Base-by-base conservation (phyloP, 2,113 vertebrate genomes). In the Helogale parvula region DNA sequence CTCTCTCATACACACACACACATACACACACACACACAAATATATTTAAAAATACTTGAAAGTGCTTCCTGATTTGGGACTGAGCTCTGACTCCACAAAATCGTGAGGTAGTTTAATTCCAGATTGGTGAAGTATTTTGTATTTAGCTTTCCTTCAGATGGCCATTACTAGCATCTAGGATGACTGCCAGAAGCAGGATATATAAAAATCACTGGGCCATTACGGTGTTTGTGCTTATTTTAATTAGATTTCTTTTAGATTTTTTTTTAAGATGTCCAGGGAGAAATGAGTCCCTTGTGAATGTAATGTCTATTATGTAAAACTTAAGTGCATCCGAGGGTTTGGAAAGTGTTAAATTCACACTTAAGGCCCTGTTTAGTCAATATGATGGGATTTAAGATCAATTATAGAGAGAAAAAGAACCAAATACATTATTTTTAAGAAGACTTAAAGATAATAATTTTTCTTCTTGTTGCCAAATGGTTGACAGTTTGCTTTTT, bases 171-270 rank as follows among this genome's bases (percentile, higher is more conserved):
- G 38, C 83, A 84, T 72, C 96, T 86, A 77, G 77, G 66, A 94
- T 52, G n/a, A 16, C 50, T 74, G 84, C 95, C 94, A 90, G 90
- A 74, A 94, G 57, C 57, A 14, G 25, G 77, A 71, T 93, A 41
- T 74, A 41, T 95, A 94, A 93, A 97, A 94, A 90, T 96, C 94
- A 96, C 88, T 80, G 93, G 60, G 85, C 97, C 95, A 97, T 97
- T 97, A 97, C 85, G 23, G 88, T 83, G 76, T 93, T 92, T 98
- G 87, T 92, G 77, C 97, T 98, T 95, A 63, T 86, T 97, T 92
- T 98, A 96, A 96, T 97, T 97, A 97, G 72, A 92, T 98, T 98
- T 97, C 98, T 94, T 83, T 94, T 94, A 57, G 96, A 81, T 19
- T 74, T 91, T 96, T 96, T 97, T 93, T 93, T 96, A 80, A 97